Conservation (phyloP, 2,797 vertebrate species). For the Liparis tanakae region DNA sequence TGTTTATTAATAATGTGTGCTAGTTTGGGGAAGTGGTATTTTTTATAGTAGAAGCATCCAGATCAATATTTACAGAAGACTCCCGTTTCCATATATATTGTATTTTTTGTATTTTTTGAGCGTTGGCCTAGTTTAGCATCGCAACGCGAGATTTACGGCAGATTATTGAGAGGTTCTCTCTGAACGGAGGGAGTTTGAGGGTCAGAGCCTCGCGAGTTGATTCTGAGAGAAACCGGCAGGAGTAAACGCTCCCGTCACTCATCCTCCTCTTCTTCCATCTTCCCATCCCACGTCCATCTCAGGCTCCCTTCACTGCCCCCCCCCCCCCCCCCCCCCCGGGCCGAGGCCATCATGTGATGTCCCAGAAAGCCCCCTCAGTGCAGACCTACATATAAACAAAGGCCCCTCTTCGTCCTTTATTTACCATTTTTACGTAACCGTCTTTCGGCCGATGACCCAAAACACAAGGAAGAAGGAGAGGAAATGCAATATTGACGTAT, state of each 20-base stretch:
- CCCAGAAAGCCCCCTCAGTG: conserved; percentile 70
- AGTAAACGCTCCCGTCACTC: conserved; percentile 58
- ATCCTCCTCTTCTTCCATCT: conserved; percentile 52
- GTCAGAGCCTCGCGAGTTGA: conserved; percentile 38
- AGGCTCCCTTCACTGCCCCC: conserved; percentile 57
- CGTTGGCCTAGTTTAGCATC: conserved; percentile 36
- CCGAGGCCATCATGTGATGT: conserved; percentile 75
- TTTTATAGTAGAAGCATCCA: conserved; percentile 13
- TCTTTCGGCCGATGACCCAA: conserved; percentile 6
- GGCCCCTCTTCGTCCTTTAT: conserved; percentile 54
- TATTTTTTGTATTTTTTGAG: conserved; percentile 20
- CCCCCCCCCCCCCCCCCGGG: conserved; percentile 73
- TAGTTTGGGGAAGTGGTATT: not conserved
- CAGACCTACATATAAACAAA: conserved; percentile 81
- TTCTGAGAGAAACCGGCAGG: conserved; percentile 55
- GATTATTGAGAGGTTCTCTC: not conserved
- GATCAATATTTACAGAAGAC: conserved; percentile 6
- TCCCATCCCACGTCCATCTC: conserved; percentile 54
- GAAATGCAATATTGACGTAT: conserved; percentile 22
- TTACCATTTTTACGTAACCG: conserved; percentile 43
- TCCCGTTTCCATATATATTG: conserved; percentile 18
- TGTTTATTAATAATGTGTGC: not conserved
- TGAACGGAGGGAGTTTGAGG: conserved; percentile 11
- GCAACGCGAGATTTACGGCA: not conserved
- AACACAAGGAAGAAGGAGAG: conserved; percentile 17